Conservation (phyloP, 2,797 vertebrate genomes). For the Tenualosa ilisha region DNA sequence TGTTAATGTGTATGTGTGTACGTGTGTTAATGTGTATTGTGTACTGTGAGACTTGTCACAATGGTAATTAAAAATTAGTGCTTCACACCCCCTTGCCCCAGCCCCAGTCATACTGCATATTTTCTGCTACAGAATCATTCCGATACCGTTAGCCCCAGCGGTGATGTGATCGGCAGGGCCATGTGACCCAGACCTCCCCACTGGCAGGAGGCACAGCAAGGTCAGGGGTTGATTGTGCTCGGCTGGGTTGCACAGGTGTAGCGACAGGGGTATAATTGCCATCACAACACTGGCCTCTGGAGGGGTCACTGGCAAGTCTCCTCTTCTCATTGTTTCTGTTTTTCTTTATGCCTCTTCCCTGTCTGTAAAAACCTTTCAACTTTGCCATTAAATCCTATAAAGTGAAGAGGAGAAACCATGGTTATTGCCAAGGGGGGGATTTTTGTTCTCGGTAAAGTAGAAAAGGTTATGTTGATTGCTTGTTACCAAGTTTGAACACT, state of each 20-base stretch:
- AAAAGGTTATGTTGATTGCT: background rate
- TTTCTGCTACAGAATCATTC: background rate
- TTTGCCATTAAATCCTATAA: background rate
- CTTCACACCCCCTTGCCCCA: background rate
- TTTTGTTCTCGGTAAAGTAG: background rate
- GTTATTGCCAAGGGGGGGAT: background rate
- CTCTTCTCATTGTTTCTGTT: background rate
- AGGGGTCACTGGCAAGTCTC: background rate
- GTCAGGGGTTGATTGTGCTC: conserved; percentile 14
- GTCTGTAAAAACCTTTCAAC: background rate
- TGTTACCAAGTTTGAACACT: background rate
- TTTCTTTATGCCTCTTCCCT: background rate
- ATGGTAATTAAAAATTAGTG: background rate
- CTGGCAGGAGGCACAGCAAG: background rate
- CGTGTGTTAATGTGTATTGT: too few species aligned
- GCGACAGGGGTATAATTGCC: conserved; percentile 12
- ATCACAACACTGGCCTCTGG: background rate
- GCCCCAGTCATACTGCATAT: background rate
- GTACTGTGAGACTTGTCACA: background rate
- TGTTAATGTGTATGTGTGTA: background rate
- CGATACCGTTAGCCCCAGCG: background rate
- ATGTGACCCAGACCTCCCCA: conserved; percentile 7
- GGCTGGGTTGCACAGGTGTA: conserved; percentile 12
- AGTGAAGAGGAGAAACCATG: background rate
- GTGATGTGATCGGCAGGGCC: background rate